Evolutionary conservation across 2,888 invertebrate species (phyloP), one percentile per base, ranked within the genome.

Genomic region (Germaria angustata): DNA sequence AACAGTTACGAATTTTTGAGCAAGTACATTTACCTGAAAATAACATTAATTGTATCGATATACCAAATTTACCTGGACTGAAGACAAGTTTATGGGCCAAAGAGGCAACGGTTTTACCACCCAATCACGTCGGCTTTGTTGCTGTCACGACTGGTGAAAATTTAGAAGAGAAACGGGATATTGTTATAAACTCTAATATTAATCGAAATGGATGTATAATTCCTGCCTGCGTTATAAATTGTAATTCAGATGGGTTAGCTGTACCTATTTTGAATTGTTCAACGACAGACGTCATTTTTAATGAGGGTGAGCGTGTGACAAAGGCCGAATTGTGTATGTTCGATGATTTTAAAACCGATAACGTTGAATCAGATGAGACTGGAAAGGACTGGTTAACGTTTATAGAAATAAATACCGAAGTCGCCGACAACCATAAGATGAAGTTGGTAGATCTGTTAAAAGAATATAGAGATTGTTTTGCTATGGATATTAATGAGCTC

Each of bases 41-140:
- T 6, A 6, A 28, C 6, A 5, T 28, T 5, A 28, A 28, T 6
- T 5, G 6, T 5, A 28, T 28, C 6, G 28, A 28, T 28, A 6
- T 28, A 5, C 28, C 28, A 28, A 3, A 28, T 6, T 6, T 28
- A 5, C 28, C 28, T 6, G 6, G 4, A 28, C 6, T 28, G 6
- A 28, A 28, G 6, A 28, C 28, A n/a, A n/a, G n/a, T n/a, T n/a
- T n/a, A n/a, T n/a, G n/a, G n/a, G n/a, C 39, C 2, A 68, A 53
- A 39, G 53, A 68, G 15, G 68, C 53, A 53, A 53, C 39, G 9
- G 68, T 68, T 41, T 41, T 68, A 15, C 68, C 53, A 53, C 68
- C 49, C n/a, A n/a, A n/a, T n/a, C 53, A 53, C 9, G 53, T 68
- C 4, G 68, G 53, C 1, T 69, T 69, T 69, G 32, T 55, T 44